Percentiles rank a stretch among this genome's conserved stretches.
Evolutionary conservation across 2,888 invertebrate species (phyloP).

Genomic region (Folsomia manolachei): DNA sequence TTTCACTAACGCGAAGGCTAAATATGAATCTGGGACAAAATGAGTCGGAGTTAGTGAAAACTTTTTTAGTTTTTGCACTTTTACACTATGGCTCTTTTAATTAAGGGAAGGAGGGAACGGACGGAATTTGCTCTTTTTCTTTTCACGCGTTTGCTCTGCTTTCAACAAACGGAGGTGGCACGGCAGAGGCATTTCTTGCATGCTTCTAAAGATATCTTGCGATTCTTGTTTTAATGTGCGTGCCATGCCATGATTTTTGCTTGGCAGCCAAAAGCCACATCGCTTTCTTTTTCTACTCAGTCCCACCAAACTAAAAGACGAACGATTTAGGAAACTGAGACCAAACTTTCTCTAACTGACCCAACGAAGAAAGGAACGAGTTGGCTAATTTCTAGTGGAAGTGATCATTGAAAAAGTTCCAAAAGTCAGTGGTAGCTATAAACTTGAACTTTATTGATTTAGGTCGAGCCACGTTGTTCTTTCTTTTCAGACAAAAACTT

Average conservation of each 20-base stretch:
- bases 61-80: constrained; percentile 16
- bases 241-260: constrained; percentile 10
- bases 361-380: constrained; percentile 4
- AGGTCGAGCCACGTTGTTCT: neutral
- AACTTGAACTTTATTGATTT: constrained; percentile 6
- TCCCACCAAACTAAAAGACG: neutral
- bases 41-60: constrained; percentile 5
- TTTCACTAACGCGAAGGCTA: neutral
- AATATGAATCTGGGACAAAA: neutral
- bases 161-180: no score
- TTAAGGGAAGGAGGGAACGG: constrained; percentile 15
- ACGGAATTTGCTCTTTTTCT: constrained; percentile 9
- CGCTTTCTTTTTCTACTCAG: neutral
- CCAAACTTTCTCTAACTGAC: constrained; percentile 15
- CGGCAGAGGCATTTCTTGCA: no score
- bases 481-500: neutral
- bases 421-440: neutral
- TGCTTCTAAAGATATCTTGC: constrained; percentile 2
- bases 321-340: neutral
- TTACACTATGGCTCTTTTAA: constrained; percentile 18
- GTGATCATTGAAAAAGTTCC: constrained; percentile 20
- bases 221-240: neutral
- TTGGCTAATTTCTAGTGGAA: constrained; percentile 20
- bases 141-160: constrained; percentile 9
- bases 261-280: neutral